Conservation (phyloP, 2,113 vertebrate species). For the Lathamus discolor region DNA sequence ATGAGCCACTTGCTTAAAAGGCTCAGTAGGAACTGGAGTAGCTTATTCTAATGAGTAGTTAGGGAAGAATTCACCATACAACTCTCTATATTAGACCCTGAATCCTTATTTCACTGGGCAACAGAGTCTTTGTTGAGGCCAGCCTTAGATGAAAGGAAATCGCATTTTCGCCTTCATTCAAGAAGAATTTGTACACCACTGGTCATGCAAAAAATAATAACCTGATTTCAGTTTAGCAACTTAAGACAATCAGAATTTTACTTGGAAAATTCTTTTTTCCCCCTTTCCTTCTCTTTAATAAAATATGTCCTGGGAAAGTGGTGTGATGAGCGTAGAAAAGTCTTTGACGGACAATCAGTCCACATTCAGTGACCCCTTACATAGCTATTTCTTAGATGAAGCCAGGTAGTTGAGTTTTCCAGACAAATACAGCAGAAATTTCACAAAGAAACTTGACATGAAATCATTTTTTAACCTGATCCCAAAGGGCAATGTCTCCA, state of each 20-base stretch:
- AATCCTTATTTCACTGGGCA: not conserved
- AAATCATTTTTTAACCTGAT: not conserved
- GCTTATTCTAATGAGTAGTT: not conserved
- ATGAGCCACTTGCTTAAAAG: not conserved
- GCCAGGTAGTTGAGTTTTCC: not conserved
- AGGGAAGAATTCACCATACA: not conserved
- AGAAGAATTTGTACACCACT: not conserved
- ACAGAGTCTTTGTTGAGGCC: not conserved
- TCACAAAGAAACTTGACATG: not conserved
- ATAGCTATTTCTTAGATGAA: not conserved
- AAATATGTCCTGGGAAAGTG: not conserved
- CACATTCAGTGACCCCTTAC: not conserved
- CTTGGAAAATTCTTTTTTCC: not conserved
- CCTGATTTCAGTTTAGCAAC: not conserved
- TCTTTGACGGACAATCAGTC: not conserved
- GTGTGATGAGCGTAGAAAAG: not conserved
- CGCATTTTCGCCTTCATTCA: fast-evolving
- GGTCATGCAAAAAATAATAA: not conserved
- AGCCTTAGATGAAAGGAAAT: not conserved
- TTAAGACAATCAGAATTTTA: not conserved
- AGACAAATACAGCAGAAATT: not conserved
- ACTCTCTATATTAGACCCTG: not conserved
- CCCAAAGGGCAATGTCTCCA: not conserved
- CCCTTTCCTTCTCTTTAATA: not conserved
- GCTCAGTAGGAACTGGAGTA: not conserved